Evolutionary conservation across 1,140 invertebrate genomes (phyloP).

Genomic region (Leptinotarsa defecta): DNA sequence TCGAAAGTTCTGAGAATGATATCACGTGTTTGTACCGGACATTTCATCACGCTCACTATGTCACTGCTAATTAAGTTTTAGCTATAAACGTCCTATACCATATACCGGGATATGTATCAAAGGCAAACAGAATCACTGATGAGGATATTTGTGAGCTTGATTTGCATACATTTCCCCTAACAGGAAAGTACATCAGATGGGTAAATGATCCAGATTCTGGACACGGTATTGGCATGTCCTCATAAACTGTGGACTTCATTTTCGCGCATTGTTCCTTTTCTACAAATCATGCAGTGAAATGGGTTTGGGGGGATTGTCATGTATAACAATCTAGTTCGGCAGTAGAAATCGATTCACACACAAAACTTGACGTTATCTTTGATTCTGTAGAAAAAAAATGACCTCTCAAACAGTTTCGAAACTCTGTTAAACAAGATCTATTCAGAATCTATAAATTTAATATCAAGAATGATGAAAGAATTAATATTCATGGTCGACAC

Average conservation of each 20-base stretch:
- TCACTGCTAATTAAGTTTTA: no score
- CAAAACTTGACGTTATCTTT: no score
- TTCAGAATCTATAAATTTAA: no score
- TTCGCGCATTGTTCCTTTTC: background rate
- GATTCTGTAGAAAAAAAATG: no score
- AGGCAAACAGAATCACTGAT: slow-evolving; percentile 14
- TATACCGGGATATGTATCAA: background rate
- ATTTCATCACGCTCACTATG: no score
- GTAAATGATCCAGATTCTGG: slow-evolving; percentile 50
- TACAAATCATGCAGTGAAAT: background rate
- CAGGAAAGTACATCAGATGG: slow-evolving; percentile 49
- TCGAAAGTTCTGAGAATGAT: no score
- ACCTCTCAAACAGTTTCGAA: no score
- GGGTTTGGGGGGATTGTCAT: background rate
- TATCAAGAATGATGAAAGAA: no score
- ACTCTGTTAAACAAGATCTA: no score
- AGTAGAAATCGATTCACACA: no score
- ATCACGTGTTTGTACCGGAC: no score
- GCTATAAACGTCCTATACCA: background rate
- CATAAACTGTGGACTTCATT: slow-evolving; percentile 35
- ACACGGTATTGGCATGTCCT: slow-evolving; percentile 52
- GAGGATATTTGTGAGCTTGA: slow-evolving; percentile 43
- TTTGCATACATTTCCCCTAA: slow-evolving; percentile 51
- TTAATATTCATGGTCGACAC: no score
- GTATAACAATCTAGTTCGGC: background rate